phyloP scores from a whole-genome alignment of 2,888 invertebrate species.

The Yponomeuta sedellus region DNA sequence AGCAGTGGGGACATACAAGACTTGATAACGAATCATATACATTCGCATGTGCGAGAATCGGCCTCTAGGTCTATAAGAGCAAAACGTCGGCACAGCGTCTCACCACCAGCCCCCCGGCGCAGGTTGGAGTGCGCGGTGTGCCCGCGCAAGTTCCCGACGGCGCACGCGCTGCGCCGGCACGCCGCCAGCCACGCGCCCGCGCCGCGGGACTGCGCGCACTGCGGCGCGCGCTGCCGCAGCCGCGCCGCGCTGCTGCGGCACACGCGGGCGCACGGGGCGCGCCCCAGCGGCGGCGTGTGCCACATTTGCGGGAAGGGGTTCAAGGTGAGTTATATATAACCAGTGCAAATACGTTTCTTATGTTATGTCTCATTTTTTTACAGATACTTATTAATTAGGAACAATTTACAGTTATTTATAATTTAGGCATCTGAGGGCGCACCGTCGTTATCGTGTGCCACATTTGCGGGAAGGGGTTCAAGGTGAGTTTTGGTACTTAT shows the following conservation, averaged over 20 bases:
- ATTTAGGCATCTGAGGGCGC: no score
- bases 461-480: constrained; percentile 10
- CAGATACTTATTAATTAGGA: no score
- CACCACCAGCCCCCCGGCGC: no score
- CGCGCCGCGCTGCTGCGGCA: constrained; percentile 32
- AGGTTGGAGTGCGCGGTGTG: constrained; percentile 53
- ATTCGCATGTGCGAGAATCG: no score
- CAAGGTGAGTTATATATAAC: constrained; percentile 11
- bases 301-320: constrained; percentile 11
- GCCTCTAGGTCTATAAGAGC: no score
- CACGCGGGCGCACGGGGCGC: constrained; percentile 8
- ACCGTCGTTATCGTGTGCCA: not conserved
- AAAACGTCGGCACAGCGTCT: no score
- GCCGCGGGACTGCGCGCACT: constrained; percentile 35
- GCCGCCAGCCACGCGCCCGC: constrained; percentile 27
- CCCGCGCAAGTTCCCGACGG: constrained; percentile 35
- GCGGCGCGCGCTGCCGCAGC: constrained; percentile 26
- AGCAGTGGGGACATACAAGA: no score
- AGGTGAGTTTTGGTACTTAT: no score
- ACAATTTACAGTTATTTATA: no score
- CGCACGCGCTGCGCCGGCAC: constrained; percentile 37
- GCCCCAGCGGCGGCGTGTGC: not conserved
- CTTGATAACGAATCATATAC: no score
- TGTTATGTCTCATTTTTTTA: no score
- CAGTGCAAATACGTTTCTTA: no score